Base-by-base conservation (phyloP, 2,797 vertebrate genomes). In the Tapera naevia region DNA sequence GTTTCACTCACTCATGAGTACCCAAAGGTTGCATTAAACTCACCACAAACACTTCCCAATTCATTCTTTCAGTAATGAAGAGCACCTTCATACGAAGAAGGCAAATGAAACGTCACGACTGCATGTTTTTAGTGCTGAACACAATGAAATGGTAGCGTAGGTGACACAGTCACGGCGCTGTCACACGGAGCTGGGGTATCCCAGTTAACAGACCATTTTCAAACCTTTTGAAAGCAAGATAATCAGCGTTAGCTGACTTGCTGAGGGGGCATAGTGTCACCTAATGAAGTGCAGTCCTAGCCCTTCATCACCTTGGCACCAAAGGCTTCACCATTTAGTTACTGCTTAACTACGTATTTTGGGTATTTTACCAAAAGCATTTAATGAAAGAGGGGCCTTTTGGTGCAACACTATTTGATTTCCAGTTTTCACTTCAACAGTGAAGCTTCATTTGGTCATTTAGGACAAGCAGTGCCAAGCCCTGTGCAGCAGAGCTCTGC, bases 21-120 rank as follows among this genome's bases (percentile, higher is more conserved):
- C 48, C 24, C 21, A 8, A 73, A 91, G 32, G 64, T 28, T 39
- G 15, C 50, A 46, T 41, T 74, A 70, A 91, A 89, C 61, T 69
- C 65, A 74, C 50, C 75, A 65, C 78, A 89, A 90, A 93, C 23
- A 73, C 61, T 41, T 88, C 33, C 87, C 80, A 93, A 65, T 91
- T 65, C 35, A 56, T 65, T 53, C 50, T 86, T 87, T 89, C 72
- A 71, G 65, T 53, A 56, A 65, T 43, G 61, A 96, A 91, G 43
- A 67, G 80, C 65, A 91, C 32, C 74, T 89, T 83, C 61, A 85
- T 33, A 56, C 13, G 30, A 18, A 5, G 45, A 75, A 33, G 33
- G 74, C 35, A 64, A 81, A 28, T 17, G 50, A 57, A 87, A 30
- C 13, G 30, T 24, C 11, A 45, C 0, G 0, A 54, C 57, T 39